A percentile compares a stretch with the other conserved stretches of the same genome.
These are phyloP conservation scores for Cydia pomonella DNA, from an alignment of 1,140 invertebrate species.

Conservation along the genomic window DNA sequence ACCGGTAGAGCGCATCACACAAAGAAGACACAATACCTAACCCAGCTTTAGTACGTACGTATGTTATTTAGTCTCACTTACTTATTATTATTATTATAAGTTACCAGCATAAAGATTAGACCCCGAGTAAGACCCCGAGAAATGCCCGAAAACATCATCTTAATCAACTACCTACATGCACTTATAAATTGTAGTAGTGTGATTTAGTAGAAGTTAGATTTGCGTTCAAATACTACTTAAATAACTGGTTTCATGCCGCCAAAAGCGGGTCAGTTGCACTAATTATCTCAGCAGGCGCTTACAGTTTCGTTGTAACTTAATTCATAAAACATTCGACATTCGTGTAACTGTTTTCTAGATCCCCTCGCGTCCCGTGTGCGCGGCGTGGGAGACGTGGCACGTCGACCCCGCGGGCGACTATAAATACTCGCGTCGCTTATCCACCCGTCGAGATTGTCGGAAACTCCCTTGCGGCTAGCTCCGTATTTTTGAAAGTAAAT, in stretches of 20 bases:
- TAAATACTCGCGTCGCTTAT: slow-evolving; percentile 69
- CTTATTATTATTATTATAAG: too few relatives aligned
- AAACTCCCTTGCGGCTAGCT: slow-evolving; percentile 31
- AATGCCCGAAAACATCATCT: too few relatives aligned
- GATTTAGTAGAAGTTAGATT: not conserved
- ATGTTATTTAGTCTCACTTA: too few relatives aligned
- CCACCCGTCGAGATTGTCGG: slow-evolving; percentile 50
- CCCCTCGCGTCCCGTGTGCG: slow-evolving; percentile 48
- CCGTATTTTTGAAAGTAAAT: slow-evolving; percentile 31
- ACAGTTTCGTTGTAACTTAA: slow-evolving; percentile 31
- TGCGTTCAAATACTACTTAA: not conserved
- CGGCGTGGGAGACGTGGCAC: slow-evolving; percentile 71
- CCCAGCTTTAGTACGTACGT: too few relatives aligned
- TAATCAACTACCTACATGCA: not conserved
- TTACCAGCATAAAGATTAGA: too few relatives aligned
- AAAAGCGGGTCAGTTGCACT: slow-evolving; percentile 22
- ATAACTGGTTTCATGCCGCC: not conserved
- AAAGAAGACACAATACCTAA: too few relatives aligned
- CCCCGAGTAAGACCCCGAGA: too few relatives aligned
- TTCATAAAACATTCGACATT: slow-evolving; percentile 36
- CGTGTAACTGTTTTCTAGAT: slow-evolving; percentile 47
- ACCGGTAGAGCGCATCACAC: too few relatives aligned
- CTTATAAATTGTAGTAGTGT: not conserved
- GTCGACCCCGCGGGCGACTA: slow-evolving; percentile 74
- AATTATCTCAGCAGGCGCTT: slow-evolving; percentile 21